A percentile compares a stretch with the other conserved stretches of the same genome.
Conservation (phyloP, 2,797 vertebrate species). For the Catamblyrhynchus diadema region DNA sequence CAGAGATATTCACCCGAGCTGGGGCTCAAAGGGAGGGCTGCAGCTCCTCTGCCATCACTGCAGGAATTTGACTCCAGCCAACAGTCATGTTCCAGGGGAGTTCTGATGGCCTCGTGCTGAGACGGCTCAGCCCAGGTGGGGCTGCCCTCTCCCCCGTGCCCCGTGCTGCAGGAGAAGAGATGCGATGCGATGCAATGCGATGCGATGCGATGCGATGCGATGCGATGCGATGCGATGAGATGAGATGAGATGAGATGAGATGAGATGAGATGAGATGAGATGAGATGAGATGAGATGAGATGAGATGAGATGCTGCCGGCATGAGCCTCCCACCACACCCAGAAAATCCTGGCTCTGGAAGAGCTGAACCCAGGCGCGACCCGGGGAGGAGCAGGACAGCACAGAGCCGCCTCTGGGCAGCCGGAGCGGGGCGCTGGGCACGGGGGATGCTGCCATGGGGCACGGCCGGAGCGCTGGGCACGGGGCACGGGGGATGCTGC, state of each 20-base stretch:
- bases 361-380: not conserved
- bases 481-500: not conserved
- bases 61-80: not conserved
- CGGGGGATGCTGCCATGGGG: too few species aligned
- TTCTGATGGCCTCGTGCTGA: fast-evolving
- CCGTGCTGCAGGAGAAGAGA: fast-evolving
- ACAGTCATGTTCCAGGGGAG: fast-evolving
- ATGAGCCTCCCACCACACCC: not conserved
- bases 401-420: not conserved
- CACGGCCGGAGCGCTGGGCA: too few species aligned
- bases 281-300: not conserved
- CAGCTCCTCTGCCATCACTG: fast-evolving
- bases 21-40: not conserved
- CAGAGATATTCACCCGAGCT: fast-evolving
- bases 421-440: too few species aligned
- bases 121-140: not conserved
- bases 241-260: not conserved
- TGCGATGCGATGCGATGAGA: not conserved
- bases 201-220: not conserved
- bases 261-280: not conserved
- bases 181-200: not conserved
- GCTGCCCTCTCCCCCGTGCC: not conserved
- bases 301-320: not conserved
- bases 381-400: not conserved
- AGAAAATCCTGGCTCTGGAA: not conserved